Base-by-base conservation (phyloP, 2,888 invertebrate species). In the Zootermopsis nevadensis region DNA sequence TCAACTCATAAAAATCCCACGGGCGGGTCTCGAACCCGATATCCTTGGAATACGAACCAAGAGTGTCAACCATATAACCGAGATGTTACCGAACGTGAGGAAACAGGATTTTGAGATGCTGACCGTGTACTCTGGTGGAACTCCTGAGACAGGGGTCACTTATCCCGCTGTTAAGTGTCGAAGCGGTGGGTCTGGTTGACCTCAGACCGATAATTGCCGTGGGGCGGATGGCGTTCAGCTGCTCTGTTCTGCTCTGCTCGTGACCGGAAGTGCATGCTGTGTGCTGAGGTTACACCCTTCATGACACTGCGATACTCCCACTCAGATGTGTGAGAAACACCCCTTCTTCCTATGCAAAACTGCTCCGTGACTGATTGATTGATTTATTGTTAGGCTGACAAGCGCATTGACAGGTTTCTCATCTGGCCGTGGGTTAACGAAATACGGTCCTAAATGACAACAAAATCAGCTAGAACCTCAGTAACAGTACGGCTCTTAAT, bases 261-360 rank as follows among this genome's bases (percentile, higher is more conserved):
- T 77, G 77, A 77, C 77, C 77, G 77, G 77, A 77, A 77, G 55
- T 77, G 31, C 38, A 35, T 53, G 53, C 30, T 77, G 38, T 55
- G 48, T 48, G 48, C 31, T 60, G 33, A 8, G 31, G 48, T 60
- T 69, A 31, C 74, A 74, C 74, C 74, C 69, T 69, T 31, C 69
- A 69, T n/a, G 69, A 69, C 69, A 31, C 30, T 31, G 30, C 27
- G 69, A 27, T 31, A 69, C 48, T 8, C 48, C 48, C 60, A 10
- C n/a, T 10, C 60, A 7, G 22, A 55, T 55, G 60, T 42, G 74
- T 74, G 74, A 74, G 74, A 74, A 69, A 74, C 74, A n/a, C n/a
- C 60, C 60, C 60, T n/a, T 60, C 60, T 60, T 60, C 60, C 60
- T 60, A 60, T 48, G 48, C 48, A 48, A 12, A 48, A 48, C 19